Conservation (phyloP, 2,888 invertebrate species). For the Mythimna loreyi region DNA sequence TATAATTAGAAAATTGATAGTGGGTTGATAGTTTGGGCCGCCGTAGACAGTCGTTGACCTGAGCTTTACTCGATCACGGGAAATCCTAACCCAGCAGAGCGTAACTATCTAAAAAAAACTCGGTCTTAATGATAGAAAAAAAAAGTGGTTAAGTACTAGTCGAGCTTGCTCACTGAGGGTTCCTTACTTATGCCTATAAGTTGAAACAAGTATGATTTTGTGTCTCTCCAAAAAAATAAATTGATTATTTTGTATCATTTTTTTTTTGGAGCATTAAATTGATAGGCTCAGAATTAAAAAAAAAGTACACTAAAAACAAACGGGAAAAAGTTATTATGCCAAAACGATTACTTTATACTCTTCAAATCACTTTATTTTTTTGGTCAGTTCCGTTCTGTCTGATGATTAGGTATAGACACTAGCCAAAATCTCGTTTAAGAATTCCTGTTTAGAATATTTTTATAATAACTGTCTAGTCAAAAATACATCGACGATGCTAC, state of each 20-base stretch:
- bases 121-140: conserved; percentile 61
- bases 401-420: background rate
- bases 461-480: background rate
- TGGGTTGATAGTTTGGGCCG: conserved; percentile 57
- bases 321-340: no score
- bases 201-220: background rate
- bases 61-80: conserved; percentile 69
- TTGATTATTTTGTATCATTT: no score
- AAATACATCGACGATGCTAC: background rate
- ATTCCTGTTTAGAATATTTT: background rate
- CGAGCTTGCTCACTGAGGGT: conserved; percentile 27
- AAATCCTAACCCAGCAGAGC: conserved; percentile 77
- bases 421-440: background rate
- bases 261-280: background rate
- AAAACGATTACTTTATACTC: no score
- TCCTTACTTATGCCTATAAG: conserved; percentile 12
- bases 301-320: no score
- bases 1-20: conserved; percentile 46
- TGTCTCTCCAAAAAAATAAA: no score
- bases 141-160: conserved; percentile 60
- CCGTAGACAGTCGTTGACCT: conserved; percentile 76
- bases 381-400: no score
- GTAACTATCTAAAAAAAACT: conserved; percentile 68
- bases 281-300: background rate
- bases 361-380: no score